Percentiles rank a stretch among this genome's conserved stretches.
Evolutionary conservation across 2,888 invertebrate genomes (phyloP).

Genomic region (Sminthurides aquaticus): DNA sequence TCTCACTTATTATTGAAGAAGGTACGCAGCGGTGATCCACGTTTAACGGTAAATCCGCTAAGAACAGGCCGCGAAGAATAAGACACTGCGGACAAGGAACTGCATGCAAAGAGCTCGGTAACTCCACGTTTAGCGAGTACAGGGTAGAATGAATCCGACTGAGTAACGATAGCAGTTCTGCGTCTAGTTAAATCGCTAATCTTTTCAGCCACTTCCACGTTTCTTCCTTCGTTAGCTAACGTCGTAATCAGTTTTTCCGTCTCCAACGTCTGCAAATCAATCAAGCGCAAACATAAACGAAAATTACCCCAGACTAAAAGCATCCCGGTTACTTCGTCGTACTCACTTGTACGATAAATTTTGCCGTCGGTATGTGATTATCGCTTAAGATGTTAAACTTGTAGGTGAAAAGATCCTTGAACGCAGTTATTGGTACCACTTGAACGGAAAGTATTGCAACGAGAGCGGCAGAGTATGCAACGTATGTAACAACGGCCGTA

Average conservation of each 20-base stretch:
- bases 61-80: constrained; percentile 1
- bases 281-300: no score
- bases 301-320: no score
- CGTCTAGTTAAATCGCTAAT: not conserved
- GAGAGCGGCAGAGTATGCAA: constrained; percentile 34
- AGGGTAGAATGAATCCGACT: constrained; percentile 3
- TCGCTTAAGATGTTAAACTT: constrained; percentile 30
- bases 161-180: not conserved
- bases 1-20: not conserved
- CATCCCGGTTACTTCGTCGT: no score
- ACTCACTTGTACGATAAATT: constrained; percentile 24
- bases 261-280: not conserved
- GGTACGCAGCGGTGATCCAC: not conserved
- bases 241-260: not conserved
- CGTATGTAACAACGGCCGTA: constrained; percentile 29
- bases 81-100: not conserved
- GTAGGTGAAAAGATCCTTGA: constrained; percentile 25
- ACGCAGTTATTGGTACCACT: constrained; percentile 26
- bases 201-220: not conserved
- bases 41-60: not conserved
- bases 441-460: constrained; percentile 35
- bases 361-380: constrained; percentile 26
- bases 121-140: not conserved
- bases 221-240: not conserved
- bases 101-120: not conserved